Evolutionary conservation across 2,888 invertebrate genomes (phyloP), one percentile per base, ranked within the genome.

Genomic region (Aphidoletes aphidimyza): DNA sequence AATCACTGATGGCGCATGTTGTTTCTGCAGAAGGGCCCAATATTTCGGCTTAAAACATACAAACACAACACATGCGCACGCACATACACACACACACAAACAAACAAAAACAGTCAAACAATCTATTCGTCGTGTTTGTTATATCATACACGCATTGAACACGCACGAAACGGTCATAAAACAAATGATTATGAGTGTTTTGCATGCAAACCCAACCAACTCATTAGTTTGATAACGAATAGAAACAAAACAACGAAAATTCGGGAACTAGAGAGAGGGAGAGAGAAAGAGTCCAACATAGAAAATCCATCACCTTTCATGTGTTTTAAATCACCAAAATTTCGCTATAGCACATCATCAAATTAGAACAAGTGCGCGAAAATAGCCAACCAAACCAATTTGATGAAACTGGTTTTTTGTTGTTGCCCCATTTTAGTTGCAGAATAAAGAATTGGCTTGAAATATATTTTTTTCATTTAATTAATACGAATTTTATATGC

Each of bases 171-270:
- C n/a, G 37, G 8, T 39, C 81, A 81, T 81, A 37, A 81, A 81
- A 81, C 37, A 37, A 81, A 81, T 81, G 81, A 22, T 81, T 81
- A 81, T 81, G 36, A 37, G 6, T 0, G 37, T 81, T 81, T 81
- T 81, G 37, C 81, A 81, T 81, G 81, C 81, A n/a, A 81, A 2
- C 34, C 6, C 54, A 22, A n/a, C 0, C 54, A 5, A 37, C 81
- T 81, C 37, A 81, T 37, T 69, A 69, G n/a, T 81, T n/a, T 81
- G 37, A 81, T 81, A 37, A 37, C n/a, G n/a, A n/a, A n/a, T n/a
- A n/a, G n/a, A n/a, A n/a, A n/a, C n/a, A n/a, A n/a, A n/a, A n/a
- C n/a, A n/a, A n/a, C n/a, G n/a, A 34, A 69, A 69, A 22, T 54
- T 54, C n/a, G 22, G 22, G 54, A 54, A 54, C n/a, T 54, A 26